These are phyloP conservation scores for Melierax canorus DNA, from an alignment of 2,113 vertebrate genomes.

Conservation along the genomic window DNA sequence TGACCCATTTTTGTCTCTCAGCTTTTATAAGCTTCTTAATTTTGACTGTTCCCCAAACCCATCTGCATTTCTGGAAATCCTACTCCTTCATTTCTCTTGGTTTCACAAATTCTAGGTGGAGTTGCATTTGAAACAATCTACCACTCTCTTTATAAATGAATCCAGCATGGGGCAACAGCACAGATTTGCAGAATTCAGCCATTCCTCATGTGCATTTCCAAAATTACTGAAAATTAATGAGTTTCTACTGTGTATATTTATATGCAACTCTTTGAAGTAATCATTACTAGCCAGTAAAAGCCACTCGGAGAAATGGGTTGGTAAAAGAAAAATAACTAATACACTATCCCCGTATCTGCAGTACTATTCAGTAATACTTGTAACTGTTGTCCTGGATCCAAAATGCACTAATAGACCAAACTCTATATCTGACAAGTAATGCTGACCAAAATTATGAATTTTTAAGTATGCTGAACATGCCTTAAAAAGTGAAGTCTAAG, in stretches of 20 bases:
- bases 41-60: background rate
- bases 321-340: background rate
- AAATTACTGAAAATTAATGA: conserved; percentile 27
- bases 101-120: background rate
- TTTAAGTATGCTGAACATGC: background rate
- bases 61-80: background rate
- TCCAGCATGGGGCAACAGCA: background rate
- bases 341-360: background rate
- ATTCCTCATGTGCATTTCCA: background rate
- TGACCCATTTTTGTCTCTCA: background rate
- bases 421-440: background rate
- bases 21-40: background rate
- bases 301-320: background rate
- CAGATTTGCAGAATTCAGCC: background rate
- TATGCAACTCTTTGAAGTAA: conserved; percentile 23
- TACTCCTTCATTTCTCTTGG: background rate
- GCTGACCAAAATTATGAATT: background rate
- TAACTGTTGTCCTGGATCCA: background rate
- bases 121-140: background rate
- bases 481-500: background rate
- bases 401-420: background rate
- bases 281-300: background rate
- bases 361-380: background rate
- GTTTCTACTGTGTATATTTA: background rate
- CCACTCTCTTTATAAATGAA: background rate